phyloP scores from a whole-genome alignment of 2,888 invertebrate genomes.

The Apoda limacodes region DNA sequence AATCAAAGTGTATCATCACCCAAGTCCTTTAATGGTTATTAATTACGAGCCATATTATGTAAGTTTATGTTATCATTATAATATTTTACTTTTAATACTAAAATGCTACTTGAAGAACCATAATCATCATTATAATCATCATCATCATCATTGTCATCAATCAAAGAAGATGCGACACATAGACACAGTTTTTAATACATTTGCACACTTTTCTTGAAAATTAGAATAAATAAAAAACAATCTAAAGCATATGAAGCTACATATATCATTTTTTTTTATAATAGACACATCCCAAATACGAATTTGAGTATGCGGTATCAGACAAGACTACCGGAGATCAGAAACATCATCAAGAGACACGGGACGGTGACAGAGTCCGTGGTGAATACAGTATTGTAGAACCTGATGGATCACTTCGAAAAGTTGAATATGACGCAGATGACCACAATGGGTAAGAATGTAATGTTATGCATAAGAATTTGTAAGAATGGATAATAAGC shows the following conservation, averaged over 20 bases:
- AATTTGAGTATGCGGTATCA: constrained; percentile 69
- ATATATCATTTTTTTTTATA: constrained; percentile 4
- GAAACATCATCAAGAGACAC: constrained; percentile 62
- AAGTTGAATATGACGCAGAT: constrained; percentile 69
- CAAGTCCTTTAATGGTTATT: constrained; percentile 29
- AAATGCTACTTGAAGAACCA: no score
- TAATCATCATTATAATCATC: neutral
- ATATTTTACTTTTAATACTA: no score
- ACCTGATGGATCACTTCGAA: constrained; percentile 67
- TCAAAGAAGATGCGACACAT: constrained; percentile 12
- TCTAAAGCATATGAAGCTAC: no score
- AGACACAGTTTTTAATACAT: constrained; percentile 20
- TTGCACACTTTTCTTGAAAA: no score
- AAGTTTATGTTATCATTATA: no score
- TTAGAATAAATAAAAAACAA: constrained; percentile 22
- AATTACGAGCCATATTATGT: constrained; percentile 44
- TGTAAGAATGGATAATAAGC: no score
- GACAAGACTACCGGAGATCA: constrained; percentile 70
- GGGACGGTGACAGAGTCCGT: constrained; percentile 68
- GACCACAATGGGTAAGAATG: constrained; percentile 62
- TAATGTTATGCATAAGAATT: no score
- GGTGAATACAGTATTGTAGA: constrained; percentile 70
- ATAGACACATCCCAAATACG: constrained; percentile 68
- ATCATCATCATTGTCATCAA: no score
- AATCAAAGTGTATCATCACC: constrained; percentile 42